Evolutionary conservation across 1,140 invertebrate genomes (phyloP).

Genomic region (Drosophila truncata): DNA sequence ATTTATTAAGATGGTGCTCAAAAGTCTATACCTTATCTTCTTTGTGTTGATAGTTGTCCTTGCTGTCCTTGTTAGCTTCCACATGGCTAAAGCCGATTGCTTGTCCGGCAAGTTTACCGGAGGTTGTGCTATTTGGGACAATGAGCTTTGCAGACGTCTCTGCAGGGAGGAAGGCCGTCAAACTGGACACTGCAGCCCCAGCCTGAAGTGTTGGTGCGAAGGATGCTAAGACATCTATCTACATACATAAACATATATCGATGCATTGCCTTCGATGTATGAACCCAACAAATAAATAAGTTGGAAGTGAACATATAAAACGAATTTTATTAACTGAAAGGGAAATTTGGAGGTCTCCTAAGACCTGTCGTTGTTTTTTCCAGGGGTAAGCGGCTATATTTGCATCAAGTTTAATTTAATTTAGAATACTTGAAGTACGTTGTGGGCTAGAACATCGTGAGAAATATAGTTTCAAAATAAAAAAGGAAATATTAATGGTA

Average conservation of each 20-base stretch:
- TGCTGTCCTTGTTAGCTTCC: too few relatives aligned
- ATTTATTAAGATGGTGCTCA: constrained; percentile 20
- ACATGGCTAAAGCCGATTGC: constrained; percentile 28
- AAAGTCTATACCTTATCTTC: constrained; percentile 14
- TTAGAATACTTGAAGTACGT: neutral
- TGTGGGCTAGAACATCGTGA: neutral
- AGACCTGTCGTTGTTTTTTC: too few relatives aligned
- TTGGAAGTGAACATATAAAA: neutral
- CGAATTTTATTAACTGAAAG: neutral
- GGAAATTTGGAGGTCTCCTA: too few relatives aligned
- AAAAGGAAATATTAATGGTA: neutral
- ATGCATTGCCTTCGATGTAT: neutral
- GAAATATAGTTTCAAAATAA: neutral
- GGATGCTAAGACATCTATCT: constrained; percentile 17
- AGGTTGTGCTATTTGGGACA: constrained; percentile 30
- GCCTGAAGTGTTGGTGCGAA: constrained; percentile 39
- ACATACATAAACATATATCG: too few relatives aligned
- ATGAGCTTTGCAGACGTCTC: constrained; percentile 13
- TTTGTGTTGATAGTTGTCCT: constrained; percentile 26
- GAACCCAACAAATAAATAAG: neutral
- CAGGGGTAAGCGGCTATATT: too few relatives aligned
- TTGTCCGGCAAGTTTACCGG: constrained; percentile 18
- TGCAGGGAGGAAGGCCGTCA: constrained; percentile 29
- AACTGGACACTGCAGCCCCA: constrained; percentile 31
- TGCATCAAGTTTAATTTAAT: neutral